Base-by-base conservation (phyloP, 2,888 invertebrate species). In the Rotaria sp. region DNA sequence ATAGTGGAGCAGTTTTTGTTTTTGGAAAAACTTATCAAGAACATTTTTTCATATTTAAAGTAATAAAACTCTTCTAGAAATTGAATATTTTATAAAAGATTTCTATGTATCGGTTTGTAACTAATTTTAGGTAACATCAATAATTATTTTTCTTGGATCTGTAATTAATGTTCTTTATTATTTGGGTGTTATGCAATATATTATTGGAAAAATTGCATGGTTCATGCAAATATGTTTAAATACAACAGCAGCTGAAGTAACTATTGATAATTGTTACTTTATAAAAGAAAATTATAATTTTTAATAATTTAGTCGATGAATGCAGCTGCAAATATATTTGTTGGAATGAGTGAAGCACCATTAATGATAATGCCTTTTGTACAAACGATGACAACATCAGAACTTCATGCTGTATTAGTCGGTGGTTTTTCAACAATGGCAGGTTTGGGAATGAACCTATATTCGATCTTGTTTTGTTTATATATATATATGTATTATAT, bases 391-490 rank as follows among this genome's bases (percentile, higher is more conserved):
- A 98, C 98, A 0, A 93, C 93, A 50, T 97, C 96, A 0, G 98
- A 98, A 92, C 91, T 98, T 0, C 96, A 97, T 90, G 85, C 96
- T 0, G 93, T 99, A 26, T 95, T 97, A 95, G 94, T 95, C 0
- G 95, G 95, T 0, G 97, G 97, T 10, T 97, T 97, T 91, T 96
- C 97, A 0, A 96, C 96, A 0, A 96, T 97, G 18, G 96, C 97
- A 67, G 96, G 92, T 94, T n/a, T 89, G 0, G 96, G 1, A 92
- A 98, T 89, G 97, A 96, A 0, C 95, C 96, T 0, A 96, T 90
- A 24, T 21, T 35, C 30, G 13, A 10, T 41, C 24, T 30, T n/a
- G n/a, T n/a, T 7, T 21, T 45, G 26, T 38, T 18, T n/a, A n/a
- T n/a, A n/a, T 11, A 35, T 30, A 50, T 5, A 13, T 84, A 50